Conservation (phyloP, 1,140 invertebrate species). For the Manduca sexta region DNA sequence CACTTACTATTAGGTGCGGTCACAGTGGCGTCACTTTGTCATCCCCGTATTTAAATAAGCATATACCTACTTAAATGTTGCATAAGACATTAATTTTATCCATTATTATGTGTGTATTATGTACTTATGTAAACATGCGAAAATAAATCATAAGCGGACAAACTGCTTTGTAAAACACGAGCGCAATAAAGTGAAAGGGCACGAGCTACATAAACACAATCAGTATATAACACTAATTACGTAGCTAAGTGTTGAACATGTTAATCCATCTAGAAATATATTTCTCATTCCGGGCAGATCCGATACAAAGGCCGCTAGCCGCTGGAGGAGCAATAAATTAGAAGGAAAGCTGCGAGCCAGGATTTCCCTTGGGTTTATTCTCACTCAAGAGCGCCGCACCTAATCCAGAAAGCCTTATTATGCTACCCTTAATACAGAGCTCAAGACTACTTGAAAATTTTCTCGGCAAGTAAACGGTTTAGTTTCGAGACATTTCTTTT, state of each 20-base stretch:
- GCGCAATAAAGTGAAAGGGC: too few relatives aligned
- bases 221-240: slow-evolving; percentile 30
- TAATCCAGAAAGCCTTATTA: slow-evolving; percentile 73
- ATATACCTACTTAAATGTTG: too few relatives aligned
- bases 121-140: not conserved
- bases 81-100: too few relatives aligned
- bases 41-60: too few relatives aligned
- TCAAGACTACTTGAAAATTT: slow-evolving; percentile 71
- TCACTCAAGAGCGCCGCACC: slow-evolving; percentile 68
- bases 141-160: not conserved
- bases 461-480: slow-evolving; percentile 51
- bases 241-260: slow-evolving; percentile 34
- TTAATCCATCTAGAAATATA: slow-evolving; percentile 68
- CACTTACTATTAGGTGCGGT: too few relatives aligned
- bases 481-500: slow-evolving; percentile 37
- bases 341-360: slow-evolving; percentile 66
- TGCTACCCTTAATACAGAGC: slow-evolving; percentile 65
- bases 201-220: not conserved
- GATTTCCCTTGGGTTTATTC: slow-evolving; percentile 71
- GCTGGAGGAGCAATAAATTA: slow-evolving; percentile 68
- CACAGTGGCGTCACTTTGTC: too few relatives aligned
- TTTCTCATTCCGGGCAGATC: slow-evolving; percentile 57
- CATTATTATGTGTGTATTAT: too few relatives aligned
- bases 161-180: not conserved
- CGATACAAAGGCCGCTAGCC: slow-evolving; percentile 68